Base-by-base conservation (phyloP, 2,888 invertebrate genomes). In the Synanthedon vespiformis region DNA sequence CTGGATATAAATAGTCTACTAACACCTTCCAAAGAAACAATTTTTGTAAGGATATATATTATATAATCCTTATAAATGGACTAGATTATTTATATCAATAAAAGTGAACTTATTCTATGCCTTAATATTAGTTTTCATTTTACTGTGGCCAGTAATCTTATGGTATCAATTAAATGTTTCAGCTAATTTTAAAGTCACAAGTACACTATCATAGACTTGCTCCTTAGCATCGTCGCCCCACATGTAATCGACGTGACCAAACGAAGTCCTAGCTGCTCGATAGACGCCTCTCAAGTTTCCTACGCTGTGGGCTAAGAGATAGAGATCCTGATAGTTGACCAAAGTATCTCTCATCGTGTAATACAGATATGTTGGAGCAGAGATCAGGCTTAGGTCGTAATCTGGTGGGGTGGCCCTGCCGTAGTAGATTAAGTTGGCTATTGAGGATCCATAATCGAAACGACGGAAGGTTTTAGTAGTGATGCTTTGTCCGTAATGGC, bases 401-500 rank as follows among this genome's bases (percentile, higher is more conserved):
- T 52, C 57, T 2, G 78, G 78, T 5, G 78, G 77, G 2, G 18
- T 59, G 0, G 54, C 2, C 0, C 61, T 56, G 2, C 76, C 74
- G 41, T 79, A 79, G 1, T 50, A 41, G 1, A 55, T 22, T 2
- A 75, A 51, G 59, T 79, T 79, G 5, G 61, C 58, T 40, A 70
- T 1, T 0, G 57, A 1, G 0, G 57, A 1, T 16, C 65, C 63
- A 55, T 55, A 56, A 62, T 73, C 63, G 62, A 62, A 78, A 0
- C 79, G 68, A 5, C 68, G 67, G 67, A 79, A 79, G 2, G 56
- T 53, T 0, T 63, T 55, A 52, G 55, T 61, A 4, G 62, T 64
- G 56, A 77, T 72, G 40, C 58, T 56, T 50, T 80, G 79, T 0
- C 68, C 77, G 62, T 66, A 78, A 57, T 80, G 79, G 0, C 68